Percentiles rank a stretch among this genome's conserved stretches.
phyloP scores from a whole-genome alignment of 2,113 vertebrate species.

The Anthoscopus minutus region DNA sequence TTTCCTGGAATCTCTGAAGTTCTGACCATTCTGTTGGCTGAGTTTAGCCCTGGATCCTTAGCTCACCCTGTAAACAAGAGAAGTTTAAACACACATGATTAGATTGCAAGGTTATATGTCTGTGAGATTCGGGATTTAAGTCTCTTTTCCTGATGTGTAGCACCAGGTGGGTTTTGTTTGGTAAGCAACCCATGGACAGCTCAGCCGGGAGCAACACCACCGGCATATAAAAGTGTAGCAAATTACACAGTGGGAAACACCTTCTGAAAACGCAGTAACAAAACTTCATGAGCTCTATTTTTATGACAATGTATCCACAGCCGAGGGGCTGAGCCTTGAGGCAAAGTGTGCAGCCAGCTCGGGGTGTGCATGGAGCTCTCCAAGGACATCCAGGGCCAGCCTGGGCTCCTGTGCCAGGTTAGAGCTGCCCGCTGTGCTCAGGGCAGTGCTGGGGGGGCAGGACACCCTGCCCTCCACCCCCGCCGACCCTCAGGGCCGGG shows the following conservation, averaged over 20 bases:
- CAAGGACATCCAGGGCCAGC: rapidly evolving
- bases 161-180: not conserved
- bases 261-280: not conserved
- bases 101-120: not conserved
- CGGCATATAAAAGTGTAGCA: not conserved
- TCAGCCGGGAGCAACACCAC: not conserved
- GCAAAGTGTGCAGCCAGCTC: rapidly evolving
- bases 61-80: not conserved
- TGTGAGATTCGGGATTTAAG: not conserved
- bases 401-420: not conserved
- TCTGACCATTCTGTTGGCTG: not conserved
- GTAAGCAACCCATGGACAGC: not conserved
- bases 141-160: not conserved
- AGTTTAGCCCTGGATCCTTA: not conserved
- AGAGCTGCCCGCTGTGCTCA: not conserved
- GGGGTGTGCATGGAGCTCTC: rapidly evolving
- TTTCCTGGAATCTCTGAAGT: not conserved
- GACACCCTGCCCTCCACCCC: rapidly evolving
- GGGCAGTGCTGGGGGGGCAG: rapidly evolving
- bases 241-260: not conserved
- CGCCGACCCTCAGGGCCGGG: rapidly evolving
- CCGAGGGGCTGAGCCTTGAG: rapidly evolving
- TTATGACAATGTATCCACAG: not conserved
- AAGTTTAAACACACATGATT: not conserved
- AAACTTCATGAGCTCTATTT: rapidly evolving